Percentiles rank a stretch among this genome's conserved stretches.
phyloP scores from a whole-genome alignment of 1,140 invertebrate species.

The Melitaea cinxia region DNA sequence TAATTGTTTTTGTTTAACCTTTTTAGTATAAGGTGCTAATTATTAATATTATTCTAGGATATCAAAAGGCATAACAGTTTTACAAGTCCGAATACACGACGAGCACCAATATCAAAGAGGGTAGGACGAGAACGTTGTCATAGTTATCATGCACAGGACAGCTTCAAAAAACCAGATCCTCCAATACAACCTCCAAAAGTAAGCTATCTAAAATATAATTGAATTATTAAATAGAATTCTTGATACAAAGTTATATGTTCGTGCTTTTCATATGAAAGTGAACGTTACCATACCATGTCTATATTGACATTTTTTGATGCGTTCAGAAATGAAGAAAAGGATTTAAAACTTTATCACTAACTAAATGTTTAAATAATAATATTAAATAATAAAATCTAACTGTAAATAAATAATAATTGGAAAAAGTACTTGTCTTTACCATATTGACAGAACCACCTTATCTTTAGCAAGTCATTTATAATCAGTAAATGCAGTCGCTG shows the following conservation, averaged over 20 bases:
- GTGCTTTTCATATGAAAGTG: constrained; percentile 3
- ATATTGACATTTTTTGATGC: constrained; percentile 42
- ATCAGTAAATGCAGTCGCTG: constrained; percentile 70
- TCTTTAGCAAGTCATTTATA: constrained; percentile 43
- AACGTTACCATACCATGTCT: constrained; percentile 27
- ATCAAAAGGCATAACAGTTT: constrained; percentile 65
- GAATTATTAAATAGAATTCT: too few species aligned
- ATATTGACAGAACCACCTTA: constrained; percentile 28
- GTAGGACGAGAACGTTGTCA: constrained; percentile 66
- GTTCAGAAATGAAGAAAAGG: constrained; percentile 54
- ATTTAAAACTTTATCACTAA: constrained; percentile 17
- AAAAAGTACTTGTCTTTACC: constrained; percentile 8
- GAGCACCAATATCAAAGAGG: constrained; percentile 51
- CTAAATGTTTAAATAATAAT: constrained; percentile 14
- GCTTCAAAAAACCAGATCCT: constrained; percentile 36
- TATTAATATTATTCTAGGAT: constrained; percentile 39
- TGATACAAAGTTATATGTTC: too few species aligned
- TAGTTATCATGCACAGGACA: constrained; percentile 56
- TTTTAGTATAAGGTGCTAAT: neutral
- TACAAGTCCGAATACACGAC: constrained; percentile 53
- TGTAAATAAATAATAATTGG: constrained; percentile 10
- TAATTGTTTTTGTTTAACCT: too few species aligned
- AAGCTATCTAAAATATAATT: constrained; percentile 14
- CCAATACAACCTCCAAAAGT: constrained; percentile 36
- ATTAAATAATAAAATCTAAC: constrained; percentile 18